Evolutionary conservation across 2,888 invertebrate genomes (phyloP), one percentile per base, ranked within the genome.

Genomic region (Conchocele bisecta): DNA sequence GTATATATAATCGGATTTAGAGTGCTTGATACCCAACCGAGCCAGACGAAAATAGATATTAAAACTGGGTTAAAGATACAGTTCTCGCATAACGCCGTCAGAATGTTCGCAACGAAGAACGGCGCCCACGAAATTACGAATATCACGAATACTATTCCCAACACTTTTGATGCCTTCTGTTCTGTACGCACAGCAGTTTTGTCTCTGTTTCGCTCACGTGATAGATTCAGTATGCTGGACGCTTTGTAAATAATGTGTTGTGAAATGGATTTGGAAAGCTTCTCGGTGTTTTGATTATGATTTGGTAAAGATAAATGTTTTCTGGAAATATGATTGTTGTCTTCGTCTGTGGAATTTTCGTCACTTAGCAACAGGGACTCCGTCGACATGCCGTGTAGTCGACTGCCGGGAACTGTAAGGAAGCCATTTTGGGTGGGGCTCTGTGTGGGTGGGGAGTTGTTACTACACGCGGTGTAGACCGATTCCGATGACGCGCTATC

Each of bases 161-260:
- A 83, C 4, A 91, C 98, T 92, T 98, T 97, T 13, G 98, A 98
- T 0, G 98, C 98, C 91, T 98, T 98, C 89, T 98, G 98, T 90
- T 98, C 98, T 59, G 97, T 93, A 3, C 96, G 93, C 63, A 98
- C 91, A 33, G 76, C 57, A 41, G 72, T 63, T 44, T 78, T 76
- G 41, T 79, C 72, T 24, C 57, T 64, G 11, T 63, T 67, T 24
- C 76, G 71, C 31, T 81, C 79, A 17, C 84, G 77, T 46, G 83
- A 82, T 57, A 86, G 75, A 6, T 87, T 81, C 51, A 89, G 67
- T 28, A 89, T 83, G 61, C 87, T 88, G 15, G 90, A 89, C 1
- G 88, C 88, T 74, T 88, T 86, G 26, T 88, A 83, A 6, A 88
- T 87, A 9, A 88, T 78, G 50, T 86, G 89, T 64, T 88, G 88